A percentile compares a stretch with the other conserved stretches of the same genome.
These are phyloP conservation scores for Sebastes kiyomatsui DNA, from an alignment of 2,797 vertebrate genomes.

Conservation along the genomic window DNA sequence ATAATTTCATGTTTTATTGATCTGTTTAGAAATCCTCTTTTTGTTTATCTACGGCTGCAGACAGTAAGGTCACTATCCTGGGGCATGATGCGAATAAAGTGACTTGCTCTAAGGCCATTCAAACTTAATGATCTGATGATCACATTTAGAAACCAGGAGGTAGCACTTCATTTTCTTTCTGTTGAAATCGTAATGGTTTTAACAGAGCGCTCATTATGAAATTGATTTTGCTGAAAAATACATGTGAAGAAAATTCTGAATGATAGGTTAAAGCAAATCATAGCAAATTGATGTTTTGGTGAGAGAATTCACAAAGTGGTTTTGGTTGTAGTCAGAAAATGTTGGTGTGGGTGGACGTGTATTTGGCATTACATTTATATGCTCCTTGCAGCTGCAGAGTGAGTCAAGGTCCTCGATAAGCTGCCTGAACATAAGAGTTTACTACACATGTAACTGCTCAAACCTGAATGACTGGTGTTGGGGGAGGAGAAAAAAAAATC, in stretches of 20 bases:
- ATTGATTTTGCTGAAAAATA: not conserved
- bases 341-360: not conserved
- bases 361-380: not conserved
- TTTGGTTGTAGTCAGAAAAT: not conserved
- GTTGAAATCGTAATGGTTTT: not conserved
- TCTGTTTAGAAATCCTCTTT: slow-evolving; percentile 12
- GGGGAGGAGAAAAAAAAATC: not conserved
- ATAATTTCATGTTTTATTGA: slow-evolving; percentile 21
- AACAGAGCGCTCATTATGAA: not conserved
- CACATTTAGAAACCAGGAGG: not conserved
- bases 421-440: not conserved
- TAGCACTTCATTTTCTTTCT: not conserved
- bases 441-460: not conserved
- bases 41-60: not conserved
- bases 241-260: not conserved
- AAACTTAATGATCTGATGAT: not conserved
- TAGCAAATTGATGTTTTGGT: not conserved
- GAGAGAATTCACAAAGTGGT: not conserved
- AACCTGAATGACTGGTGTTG: not conserved
- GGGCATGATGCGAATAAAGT: not conserved
- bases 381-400: not conserved
- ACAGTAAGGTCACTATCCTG: not conserved
- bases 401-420: not conserved
- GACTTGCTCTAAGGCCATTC: not conserved
- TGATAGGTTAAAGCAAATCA: not conserved